phyloP scores from a whole-genome alignment of 2,113 vertebrate genomes.

The Gadus macrocephalus region DNA sequence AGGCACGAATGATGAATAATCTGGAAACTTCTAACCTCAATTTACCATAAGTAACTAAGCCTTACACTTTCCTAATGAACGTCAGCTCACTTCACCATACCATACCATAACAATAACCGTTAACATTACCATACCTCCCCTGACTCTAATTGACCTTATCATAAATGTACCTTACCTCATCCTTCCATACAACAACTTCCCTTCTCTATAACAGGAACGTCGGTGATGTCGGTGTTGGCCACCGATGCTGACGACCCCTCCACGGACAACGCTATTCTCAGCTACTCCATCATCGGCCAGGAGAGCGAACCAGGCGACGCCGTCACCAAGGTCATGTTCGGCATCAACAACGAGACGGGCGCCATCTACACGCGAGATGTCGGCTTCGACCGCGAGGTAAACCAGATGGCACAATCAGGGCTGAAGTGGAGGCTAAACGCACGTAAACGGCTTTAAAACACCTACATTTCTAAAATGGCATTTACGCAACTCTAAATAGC shows the following conservation, averaged over 20 bases:
- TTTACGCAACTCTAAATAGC: neutral
- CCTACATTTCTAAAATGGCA: no score
- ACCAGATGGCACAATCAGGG: neutral
- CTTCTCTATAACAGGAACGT: slow-evolving; percentile 72
- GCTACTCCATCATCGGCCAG: slow-evolving; percentile 83
- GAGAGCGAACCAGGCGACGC: slow-evolving; percentile 65
- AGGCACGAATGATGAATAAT: no score
- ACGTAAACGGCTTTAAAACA: neutral
- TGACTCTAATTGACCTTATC: no score
- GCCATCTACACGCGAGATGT: slow-evolving; percentile 83
- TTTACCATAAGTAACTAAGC: no score
- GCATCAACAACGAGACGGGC: slow-evolving; percentile 82
- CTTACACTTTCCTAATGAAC: no score
- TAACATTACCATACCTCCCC: no score
- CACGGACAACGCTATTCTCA: slow-evolving; percentile 84
- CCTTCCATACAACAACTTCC: neutral
- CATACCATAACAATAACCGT: no score
- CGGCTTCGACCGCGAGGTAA: slow-evolving; percentile 88
- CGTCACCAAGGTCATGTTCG: slow-evolving; percentile 78
- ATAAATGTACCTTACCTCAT: no score
- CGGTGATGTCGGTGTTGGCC: slow-evolving; percentile 81
- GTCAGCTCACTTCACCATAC: no score
- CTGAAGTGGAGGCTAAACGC: no score
- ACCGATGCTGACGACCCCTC: slow-evolving; percentile 83
- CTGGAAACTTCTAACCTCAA: no score